Evolutionary conservation across 1,140 invertebrate species (phyloP), one percentile per base, ranked within the genome.

Genomic region (Neodiprion lecontei): DNA sequence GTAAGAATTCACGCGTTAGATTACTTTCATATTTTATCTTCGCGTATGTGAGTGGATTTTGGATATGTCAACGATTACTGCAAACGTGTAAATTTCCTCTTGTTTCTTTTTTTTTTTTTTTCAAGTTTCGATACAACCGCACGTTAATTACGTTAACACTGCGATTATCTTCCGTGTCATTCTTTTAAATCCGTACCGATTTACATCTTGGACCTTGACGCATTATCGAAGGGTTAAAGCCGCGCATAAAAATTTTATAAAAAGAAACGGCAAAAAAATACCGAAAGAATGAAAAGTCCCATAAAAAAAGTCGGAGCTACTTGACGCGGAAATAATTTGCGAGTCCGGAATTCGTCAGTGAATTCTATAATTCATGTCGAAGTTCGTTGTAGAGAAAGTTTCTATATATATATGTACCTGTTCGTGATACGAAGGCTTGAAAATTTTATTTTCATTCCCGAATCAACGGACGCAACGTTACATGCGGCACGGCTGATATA

Each of bases 381-480:
- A 17, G 5, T 72, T 23, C 23, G 17, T 74, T 74, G 23, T 68
- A 47, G 11, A 69, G 70, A 50, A 48, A 49, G 10, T 53, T 65
- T 53, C 23, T 40, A 10, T 66, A 11, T 40, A 53, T 72, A 12
- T 47, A 28, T n/a, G 8, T 72, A 72, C 14, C 12, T 72, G 50
- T 11, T 23, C 17, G 14, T 65, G 17, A 23, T 65, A 28, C 69
- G 23, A 48, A 77, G 70, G 69, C 70, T 17, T 71, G 65, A 75
- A 61, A 48, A 5, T 67, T 67, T 69, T 72, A 65, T 68, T 70
- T 69, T 2, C 65, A 71, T 71, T 74, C 70, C 67, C 53, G 61
- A 21, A 49, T 17, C 17, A 17, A 17, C 17, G 17, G 17, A 17
- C 17, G 17, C 17, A 21, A 21, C 17, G 17, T 21, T 21, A 0